Base-by-base conservation (phyloP, 2,113 vertebrate genomes). In the Colistium nudipinnis region DNA sequence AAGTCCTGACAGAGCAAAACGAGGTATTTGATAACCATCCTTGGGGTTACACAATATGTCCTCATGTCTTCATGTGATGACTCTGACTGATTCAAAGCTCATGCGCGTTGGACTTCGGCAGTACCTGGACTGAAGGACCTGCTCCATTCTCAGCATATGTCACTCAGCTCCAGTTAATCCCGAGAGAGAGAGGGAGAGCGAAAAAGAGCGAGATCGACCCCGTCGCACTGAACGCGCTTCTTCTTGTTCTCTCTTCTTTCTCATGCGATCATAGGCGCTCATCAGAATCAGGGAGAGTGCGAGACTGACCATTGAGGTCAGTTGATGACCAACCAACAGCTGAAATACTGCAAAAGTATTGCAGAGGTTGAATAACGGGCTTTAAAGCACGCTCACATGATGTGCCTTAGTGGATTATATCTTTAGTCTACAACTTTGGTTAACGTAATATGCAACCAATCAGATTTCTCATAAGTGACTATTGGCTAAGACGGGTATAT, bases 231-330 rank as follows among this genome's bases (percentile, higher is more conserved):
- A n/a, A n/a, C n/a, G 44, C 55, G 19, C 49, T 11, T 55, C 27
- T 16, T 33, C n/a, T 55, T n/a, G 10, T 30, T 57, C 62, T 33
- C 65, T 59, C 43, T 47, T 45, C 65, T 57, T 70, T 85, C 73
- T 85, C 87, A 79, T 52, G 76, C 76, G 45, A 78, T 73, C 47
- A 71, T 28, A 56, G 7, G 31, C 16, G 60, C 19, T 36, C 66
- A 70, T 65, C 47, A 71, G 73, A 67, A 39, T 20, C 44, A 39
- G 16, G 47, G 47, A 17, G 19, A 4, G 44, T 17, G 19, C 22
- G 20, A 22, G 12, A 48, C 20, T 14, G 14, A 48, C 9, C 2
- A n/a, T 43, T 43, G 2, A 31, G 20, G 20, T 2, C 3, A 43
- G 19, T 12, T 6, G 11, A 43, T 14, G 19, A 45, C 27, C 19